Base-by-base conservation (phyloP, 2,888 invertebrate species). In the Cryptophagus acutangulus region DNA sequence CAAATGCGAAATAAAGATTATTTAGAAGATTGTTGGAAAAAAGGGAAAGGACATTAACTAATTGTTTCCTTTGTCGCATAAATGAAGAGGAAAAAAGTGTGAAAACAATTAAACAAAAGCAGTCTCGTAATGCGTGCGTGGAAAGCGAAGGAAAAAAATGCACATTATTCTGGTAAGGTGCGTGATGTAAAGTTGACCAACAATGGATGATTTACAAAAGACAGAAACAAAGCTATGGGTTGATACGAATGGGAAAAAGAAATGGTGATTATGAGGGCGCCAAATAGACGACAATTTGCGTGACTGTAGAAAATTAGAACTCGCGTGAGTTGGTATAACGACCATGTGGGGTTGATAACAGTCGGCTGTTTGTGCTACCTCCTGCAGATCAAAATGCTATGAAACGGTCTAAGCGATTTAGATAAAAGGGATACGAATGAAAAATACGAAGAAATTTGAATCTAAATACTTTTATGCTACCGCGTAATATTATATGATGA, bases 301-400 rank as follows among this genome's bases (percentile, higher is more conserved):
- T 56, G 56, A 55, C 56, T 48, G 17, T 25, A 33, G 47, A 40
- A 48, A 56, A 55, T 56, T 56, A 56, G 49, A 55, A 39, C 45
- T 45, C 46, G 48, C 48, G 43, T 49, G 44, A 34, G 44, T 41
- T 39, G 40, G 47, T 49, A 45, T 53, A 49, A 48, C 38, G 48
- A 48, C 44, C 37, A 36, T 37, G 38, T 38, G 48, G 49, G 52
- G 45, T 39, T 43, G 51, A 44, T 49, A 49, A 49, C 44, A 43
- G 37, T 30, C 29, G 12, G 34, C 18, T 34, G 17, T 34, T 34
- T 34, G n/a, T n/a, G n/a, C n/a, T n/a, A n/a, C n/a, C n/a, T n/a
- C n/a, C n/a, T n/a, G n/a, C n/a, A n/a, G n/a, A n/a, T n/a, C n/a
- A n/a, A n/a, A n/a, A n/a, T n/a, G n/a, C n/a, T n/a, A n/a, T n/a